Evolutionary conservation across 2,113 vertebrate species (phyloP).

Genomic region (Cariama cristata): DNA sequence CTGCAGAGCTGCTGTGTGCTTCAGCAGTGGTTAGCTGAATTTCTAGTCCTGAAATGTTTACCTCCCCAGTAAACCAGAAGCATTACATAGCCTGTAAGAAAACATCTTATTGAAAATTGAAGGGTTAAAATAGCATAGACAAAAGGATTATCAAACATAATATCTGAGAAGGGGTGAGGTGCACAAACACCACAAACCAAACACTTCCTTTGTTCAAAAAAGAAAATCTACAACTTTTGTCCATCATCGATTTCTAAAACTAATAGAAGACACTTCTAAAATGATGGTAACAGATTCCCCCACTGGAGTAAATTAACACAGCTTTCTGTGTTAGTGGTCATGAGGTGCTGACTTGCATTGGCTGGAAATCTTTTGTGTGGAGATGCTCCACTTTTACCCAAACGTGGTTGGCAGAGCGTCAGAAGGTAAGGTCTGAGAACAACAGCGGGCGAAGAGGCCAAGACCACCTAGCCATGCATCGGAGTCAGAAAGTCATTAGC

Average conservation of each 20-base stretch:
- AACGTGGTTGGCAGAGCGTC: background rate
- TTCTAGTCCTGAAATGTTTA: background rate
- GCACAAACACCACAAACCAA: background rate
- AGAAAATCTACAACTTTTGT: background rate
- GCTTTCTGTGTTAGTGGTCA: background rate
- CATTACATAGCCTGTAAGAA: background rate
- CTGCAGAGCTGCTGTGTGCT: conserved; percentile 33
- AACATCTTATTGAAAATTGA: background rate
- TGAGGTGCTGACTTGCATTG: background rate
- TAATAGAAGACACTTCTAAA: background rate
- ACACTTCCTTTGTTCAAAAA: background rate
- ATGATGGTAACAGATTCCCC: background rate
- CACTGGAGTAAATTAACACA: background rate
- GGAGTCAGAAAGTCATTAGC: background rate
- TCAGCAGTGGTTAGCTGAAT: conserved; percentile 21
- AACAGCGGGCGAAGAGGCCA: background rate
- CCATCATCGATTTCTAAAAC: background rate
- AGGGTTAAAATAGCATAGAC: background rate
- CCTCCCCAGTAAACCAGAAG: background rate
- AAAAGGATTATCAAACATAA: background rate
- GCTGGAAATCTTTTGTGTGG: background rate
- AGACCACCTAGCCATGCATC: background rate
- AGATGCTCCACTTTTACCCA: background rate
- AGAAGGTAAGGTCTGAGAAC: background rate
- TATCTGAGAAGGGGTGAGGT: background rate